Conservation (phyloP, 2,113 vertebrate species). For the Rhegmatorhina hoffmannsi region DNA sequence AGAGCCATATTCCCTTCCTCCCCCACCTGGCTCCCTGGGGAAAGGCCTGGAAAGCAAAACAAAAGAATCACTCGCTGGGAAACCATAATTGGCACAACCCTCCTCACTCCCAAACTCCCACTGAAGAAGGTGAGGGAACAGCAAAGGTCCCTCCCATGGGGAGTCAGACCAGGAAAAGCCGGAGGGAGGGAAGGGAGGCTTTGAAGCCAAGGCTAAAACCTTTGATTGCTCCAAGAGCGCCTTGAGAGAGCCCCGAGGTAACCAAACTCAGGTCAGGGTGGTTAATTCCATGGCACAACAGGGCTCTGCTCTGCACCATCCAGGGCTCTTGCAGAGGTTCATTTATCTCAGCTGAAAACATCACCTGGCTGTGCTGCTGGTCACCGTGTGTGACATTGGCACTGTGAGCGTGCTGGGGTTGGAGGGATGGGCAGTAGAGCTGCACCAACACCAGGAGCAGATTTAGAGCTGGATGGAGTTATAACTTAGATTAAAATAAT, state of each 20-base stretch:
- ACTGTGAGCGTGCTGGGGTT: rapidly evolving
- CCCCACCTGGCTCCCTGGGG: conserved; percentile 54
- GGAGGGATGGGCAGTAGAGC: neutral
- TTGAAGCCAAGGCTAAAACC: neutral
- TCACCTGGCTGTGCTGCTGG: neutral
- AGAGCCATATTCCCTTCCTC: conserved; percentile 30
- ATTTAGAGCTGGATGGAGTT: neutral
- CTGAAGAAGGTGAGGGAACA: neutral
- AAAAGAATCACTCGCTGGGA: conserved; percentile 38
- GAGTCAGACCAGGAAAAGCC: neutral
- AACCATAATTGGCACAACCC: neutral
- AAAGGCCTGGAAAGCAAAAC: conserved; percentile 28
- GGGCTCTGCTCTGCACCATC: rapidly evolving
- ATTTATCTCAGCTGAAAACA: neutral
- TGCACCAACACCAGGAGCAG: neutral
- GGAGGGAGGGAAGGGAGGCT: neutral
- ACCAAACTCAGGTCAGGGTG: neutral
- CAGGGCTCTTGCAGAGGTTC: neutral
- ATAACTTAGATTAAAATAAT: neutral
- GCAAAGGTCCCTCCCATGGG: neutral
- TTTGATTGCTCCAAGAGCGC: neutral
- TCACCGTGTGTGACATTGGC: neutral
- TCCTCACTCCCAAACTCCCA: neutral
- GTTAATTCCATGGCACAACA: neutral
- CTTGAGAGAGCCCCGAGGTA: neutral